Evolutionary conservation across 2,797 vertebrate species (phyloP), one percentile per base, ranked within the genome.

Genomic region (Bradypodion pumilum): DNA sequence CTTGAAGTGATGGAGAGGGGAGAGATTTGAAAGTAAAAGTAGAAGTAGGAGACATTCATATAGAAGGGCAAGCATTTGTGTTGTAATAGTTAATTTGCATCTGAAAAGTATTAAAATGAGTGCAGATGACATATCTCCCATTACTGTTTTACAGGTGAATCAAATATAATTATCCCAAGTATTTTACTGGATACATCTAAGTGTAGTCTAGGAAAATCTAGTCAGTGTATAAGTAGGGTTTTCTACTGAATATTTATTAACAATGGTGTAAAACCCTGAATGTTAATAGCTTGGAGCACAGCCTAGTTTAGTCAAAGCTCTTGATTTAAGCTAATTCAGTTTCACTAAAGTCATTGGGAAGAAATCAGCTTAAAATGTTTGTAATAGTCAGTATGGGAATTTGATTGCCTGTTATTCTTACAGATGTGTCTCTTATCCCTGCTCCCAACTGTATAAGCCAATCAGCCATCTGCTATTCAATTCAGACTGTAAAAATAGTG

Each of bases 401-500:
- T 13, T 74, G 42, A 74, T 44, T 77, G 37, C 74, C 52, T 69
- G 21, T 21, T 59, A 78, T 32, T 62, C 32, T 62, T 49, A 70
- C 40, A 66, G 49, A 32, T 77, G 65, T 35, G n/a, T n/a, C 42
- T 44, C 52, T 60, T 70, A 83, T 46, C 66, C n/a, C 2, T 77
- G 66, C 69, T 78, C 56, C 74, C 25, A 46, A 19, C 40, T 27
- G 21, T 78, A n/a, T 69, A 13, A 78, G n/a, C 63, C 49, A 83
- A 44, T 77, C 63, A 69, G 19, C 74, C 74, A 83, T 83, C 81
- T 83, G 74, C 27, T 60, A 4, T 76, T 84, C 42, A 46, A 15
- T 62, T 70, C 60, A 52, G n/a, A 74, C 8, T 74, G 13, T 52
- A n/a, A 74, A 73, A 74, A 65, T 25, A 35, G 56, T 68, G 68